A percentile compares a stretch with the other conserved stretches of the same genome.
Conservation (phyloP, 64 coral and sea anemone species). For the Stylophora pistillata region DNA sequence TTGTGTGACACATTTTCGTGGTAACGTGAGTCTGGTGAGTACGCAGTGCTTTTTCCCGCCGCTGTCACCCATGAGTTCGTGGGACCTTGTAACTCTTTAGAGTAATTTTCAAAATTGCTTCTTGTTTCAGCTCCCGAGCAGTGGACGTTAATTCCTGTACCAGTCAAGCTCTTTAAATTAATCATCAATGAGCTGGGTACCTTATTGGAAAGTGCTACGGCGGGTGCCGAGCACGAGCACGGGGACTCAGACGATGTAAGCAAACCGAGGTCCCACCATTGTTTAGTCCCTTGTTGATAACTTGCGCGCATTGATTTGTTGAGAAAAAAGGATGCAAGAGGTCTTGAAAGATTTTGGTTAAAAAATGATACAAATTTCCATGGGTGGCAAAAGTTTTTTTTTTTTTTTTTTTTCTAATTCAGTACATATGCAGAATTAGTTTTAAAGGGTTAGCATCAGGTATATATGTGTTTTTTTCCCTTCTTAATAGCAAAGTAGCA, state of each 20-base stretch:
- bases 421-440: too few relatives aligned
- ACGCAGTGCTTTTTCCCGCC: not conserved
- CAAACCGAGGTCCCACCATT: not conserved
- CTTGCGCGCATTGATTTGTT: too few relatives aligned
- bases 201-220: slow-evolving; percentile 65
- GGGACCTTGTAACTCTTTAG: not conserved
- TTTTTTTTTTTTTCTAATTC: too few relatives aligned
- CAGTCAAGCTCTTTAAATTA: slow-evolving; percentile 95
- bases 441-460: too few relatives aligned
- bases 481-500: too few relatives aligned
- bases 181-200: slow-evolving; percentile 89
- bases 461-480: too few relatives aligned
- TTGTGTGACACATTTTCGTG: not conserved
- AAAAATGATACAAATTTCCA: too few relatives aligned
- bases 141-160: slow-evolving; percentile 89
- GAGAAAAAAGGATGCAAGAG: too few relatives aligned
- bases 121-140: slow-evolving; percentile 77
- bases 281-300: too few relatives aligned
- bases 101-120: not conserved
- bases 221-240: slow-evolving; percentile 64
- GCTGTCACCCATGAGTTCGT: too few relatives aligned
- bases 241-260: slow-evolving; percentile 82
- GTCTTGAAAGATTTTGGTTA: too few relatives aligned
- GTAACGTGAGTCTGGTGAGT: not conserved
- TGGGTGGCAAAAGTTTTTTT: too few relatives aligned